Percentiles rank a stretch among this genome's conserved stretches.
These are phyloP conservation scores for Sylvicapra grimmia DNA, from an alignment of 2,113 vertebrate species.

Conservation along the genomic window DNA sequence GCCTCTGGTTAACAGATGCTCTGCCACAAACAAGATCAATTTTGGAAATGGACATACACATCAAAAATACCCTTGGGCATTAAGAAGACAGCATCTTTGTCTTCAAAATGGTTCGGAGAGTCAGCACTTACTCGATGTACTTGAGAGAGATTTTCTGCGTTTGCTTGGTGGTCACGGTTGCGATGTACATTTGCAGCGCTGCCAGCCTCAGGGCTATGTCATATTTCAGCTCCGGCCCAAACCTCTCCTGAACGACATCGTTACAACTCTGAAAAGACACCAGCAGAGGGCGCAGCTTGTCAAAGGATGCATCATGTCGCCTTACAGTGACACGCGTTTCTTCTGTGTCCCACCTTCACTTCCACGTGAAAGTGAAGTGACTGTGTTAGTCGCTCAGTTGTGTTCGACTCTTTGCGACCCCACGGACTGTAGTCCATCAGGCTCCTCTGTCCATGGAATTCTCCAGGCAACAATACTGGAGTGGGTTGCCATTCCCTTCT, in stretches of 20 bases:
- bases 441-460: neutral
- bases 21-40: neutral
- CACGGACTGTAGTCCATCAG: neutral
- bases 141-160: slow-evolving; percentile 98
- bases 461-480: neutral
- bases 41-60: neutral
- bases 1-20: neutral
- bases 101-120: neutral
- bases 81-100: neutral
- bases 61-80: neutral
- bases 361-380: neutral
- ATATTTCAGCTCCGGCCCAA: slow-evolving; percentile 96
- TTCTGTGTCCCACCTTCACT: neutral
- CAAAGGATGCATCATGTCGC: slow-evolving; percentile 1
- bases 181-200: slow-evolving; percentile 97
- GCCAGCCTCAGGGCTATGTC: slow-evolving; percentile 95
- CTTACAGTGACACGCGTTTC: neutral
- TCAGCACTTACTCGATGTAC: slow-evolving; percentile 94
- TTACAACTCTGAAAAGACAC: slow-evolving; percentile 91
- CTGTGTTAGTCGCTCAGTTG: neutral
- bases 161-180: slow-evolving; percentile 95
- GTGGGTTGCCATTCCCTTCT: neutral
- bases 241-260: slow-evolving; percentile 95
- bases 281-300: slow-evolving; percentile 81
- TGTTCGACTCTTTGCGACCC: neutral